Base-by-base conservation (phyloP, 2,113 vertebrate species). In the Chamaetylas fuelleborni region DNA sequence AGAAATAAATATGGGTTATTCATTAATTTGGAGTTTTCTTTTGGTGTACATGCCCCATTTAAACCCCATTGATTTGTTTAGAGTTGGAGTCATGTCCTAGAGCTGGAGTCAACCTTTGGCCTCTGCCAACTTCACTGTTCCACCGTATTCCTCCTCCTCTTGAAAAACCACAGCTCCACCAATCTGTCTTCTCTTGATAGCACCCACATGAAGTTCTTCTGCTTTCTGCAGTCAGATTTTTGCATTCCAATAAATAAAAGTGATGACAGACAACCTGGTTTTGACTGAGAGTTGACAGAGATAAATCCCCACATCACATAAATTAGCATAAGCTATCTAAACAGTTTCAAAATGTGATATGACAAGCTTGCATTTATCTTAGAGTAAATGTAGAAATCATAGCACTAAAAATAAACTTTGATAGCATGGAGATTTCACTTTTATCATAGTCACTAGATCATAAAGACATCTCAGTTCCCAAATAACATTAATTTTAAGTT, bases 231-330 rank as follows among this genome's bases (percentile, higher is more conserved):
- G 54, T 80, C 31, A 81, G 56, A 53, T 43, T 82, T 93, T 72
- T 88, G 53, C 40, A 24, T 57, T 92, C 61, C 50, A 82, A 5
- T 72, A 90, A 69, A 62, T 93, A 67, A 90, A 88, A 71, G n/a
- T 0, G 0, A 72, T 77, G 70, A 90, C 61, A 95, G 85, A 90
- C 45, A 56, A 33, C 57, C 11, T 36, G 15, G 24, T 69, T 90
- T 82, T 93, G 74, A 90, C 70, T 86, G 70, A 74, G 70, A 85
- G 25, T 9, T 90, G 85, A 87, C 85, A 87, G 62, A 80, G 56
- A 86, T 62, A 42, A 73, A 90, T 54, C 50, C 50, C 16, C 29
- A 77, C 28, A 66, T 70, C 64, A 62, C 19, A 80, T 86, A 80
- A 88, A 90, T 92, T 83, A 82, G 29, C 58, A 83, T 65, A 73